These are phyloP conservation scores for Gastrophysa polygoni DNA, from an alignment of 2,888 invertebrate species.

Conservation along the genomic window DNA sequence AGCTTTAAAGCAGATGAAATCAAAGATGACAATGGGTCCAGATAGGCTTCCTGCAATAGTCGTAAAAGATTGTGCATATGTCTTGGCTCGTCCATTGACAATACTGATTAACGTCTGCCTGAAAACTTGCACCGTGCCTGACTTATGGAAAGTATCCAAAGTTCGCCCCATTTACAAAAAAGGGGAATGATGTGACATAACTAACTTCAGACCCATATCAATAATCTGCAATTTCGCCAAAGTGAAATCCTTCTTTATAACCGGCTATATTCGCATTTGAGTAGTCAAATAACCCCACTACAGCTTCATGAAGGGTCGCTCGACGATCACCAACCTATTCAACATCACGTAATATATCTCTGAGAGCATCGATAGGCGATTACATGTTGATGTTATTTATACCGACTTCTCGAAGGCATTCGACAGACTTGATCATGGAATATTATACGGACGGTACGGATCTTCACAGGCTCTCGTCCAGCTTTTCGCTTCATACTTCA, in stretches of 20 bases:
- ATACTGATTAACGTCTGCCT: not conserved
- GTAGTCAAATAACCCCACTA: not conserved
- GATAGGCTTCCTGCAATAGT: not conserved
- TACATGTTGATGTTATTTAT: not conserved
- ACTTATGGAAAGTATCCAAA: not conserved
- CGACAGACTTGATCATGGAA: not conserved
- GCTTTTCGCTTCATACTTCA: not conserved
- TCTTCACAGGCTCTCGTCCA: not conserved
- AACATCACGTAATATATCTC: not conserved
- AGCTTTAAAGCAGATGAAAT: not conserved
- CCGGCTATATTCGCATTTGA: not conserved
- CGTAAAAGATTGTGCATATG: not conserved
- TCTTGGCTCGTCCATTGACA: not conserved
- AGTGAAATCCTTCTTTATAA: not conserved
- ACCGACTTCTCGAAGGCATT: not conserved
- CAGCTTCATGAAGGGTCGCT: not conserved
- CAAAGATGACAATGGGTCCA: not conserved
- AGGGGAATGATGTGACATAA: not conserved
- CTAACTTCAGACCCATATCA: not conserved
- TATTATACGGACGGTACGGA: not conserved
- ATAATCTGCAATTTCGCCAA: not conserved
- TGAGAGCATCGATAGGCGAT: not conserved
- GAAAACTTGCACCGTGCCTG: not conserved
- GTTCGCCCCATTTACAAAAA: not conserved
- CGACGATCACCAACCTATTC: not conserved